A percentile compares a stretch with the other conserved stretches of the same genome.
Evolutionary conservation across 2,888 invertebrate species (phyloP).

Genomic region (Dendrolimus pini): DNA sequence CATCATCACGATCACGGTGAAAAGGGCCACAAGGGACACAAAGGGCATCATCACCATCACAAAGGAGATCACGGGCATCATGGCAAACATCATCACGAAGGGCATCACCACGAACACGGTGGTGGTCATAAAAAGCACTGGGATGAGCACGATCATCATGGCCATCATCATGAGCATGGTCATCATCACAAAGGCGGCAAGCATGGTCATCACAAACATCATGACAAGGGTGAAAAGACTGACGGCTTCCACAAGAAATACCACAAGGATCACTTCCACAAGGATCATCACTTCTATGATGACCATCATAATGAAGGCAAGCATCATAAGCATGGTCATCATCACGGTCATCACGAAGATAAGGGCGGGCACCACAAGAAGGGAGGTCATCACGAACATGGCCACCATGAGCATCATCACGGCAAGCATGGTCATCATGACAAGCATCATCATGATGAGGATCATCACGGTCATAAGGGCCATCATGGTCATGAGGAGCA

Average conservation of each 20-base stretch:
- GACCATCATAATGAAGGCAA: slow-evolving; percentile 66
- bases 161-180: slow-evolving; percentile 62
- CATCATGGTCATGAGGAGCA: slow-evolving; percentile 69
- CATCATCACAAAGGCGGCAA: slow-evolving; percentile 67
- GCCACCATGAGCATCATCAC: slow-evolving; percentile 66
- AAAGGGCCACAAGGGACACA: slow-evolving; percentile 63
- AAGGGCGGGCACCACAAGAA: slow-evolving; percentile 66
- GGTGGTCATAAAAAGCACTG: slow-evolving; percentile 63
- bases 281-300: slow-evolving; percentile 70
- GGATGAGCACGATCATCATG: slow-evolving; percentile 62
- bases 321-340: slow-evolving; percentile 65
- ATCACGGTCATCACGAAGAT: slow-evolving; percentile 62
- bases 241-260: slow-evolving; percentile 70
- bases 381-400: slow-evolving; percentile 60
- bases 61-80: slow-evolving; percentile 64
- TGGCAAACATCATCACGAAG: slow-evolving; percentile 60
- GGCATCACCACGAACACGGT: slow-evolving; percentile 61
- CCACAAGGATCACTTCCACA: slow-evolving; percentile 67
- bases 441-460: slow-evolving; percentile 62
- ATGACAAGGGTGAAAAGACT: slow-evolving; percentile 62
- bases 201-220: slow-evolving; percentile 62
- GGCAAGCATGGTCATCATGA: slow-evolving; percentile 66
- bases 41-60: slow-evolving; percentile 67
- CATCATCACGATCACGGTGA: slow-evolving; percentile 64
- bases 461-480: slow-evolving; percentile 67